Base-by-base conservation (phyloP, 2,888 invertebrate species). In the Venusia cambrica region DNA sequence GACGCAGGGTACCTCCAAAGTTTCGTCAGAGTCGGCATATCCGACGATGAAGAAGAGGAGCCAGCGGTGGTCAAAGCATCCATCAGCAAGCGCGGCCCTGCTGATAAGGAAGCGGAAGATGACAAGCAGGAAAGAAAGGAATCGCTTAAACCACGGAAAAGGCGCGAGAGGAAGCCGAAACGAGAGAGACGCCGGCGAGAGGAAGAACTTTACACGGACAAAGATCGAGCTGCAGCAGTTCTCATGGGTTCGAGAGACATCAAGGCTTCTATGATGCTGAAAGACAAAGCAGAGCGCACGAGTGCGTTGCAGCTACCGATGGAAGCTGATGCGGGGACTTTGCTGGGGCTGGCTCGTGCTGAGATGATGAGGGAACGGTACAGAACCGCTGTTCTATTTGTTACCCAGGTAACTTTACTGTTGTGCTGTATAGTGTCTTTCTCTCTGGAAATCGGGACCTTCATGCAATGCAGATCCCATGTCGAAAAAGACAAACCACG, bases 171-270 rank as follows among this genome's bases (percentile, higher is more conserved):
- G 2, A 84, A 79, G 35, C 73, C 66, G 26, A 84, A 81, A 41
- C 73, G 83, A 1, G 84, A 85, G 30, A 67, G 73, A 37, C 59
- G 83, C 17, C 57, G 71, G 16, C 64, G 81, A 2, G 78, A 87
- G 43, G 95, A 95, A 52, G 96, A 96, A 62, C 76, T 94, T 9
- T 97, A 96, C 61, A 96, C 96, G 8, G 97, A 97, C 67, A 97
- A 97, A 62, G 96, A 96, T 67, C 88, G 97, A 3, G 97, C 96
- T 0, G 96, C 97, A 0, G 96, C 96, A 0, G 96, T 96, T 6
- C 94, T 95, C 59, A 90, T 94, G 89, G 95, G 94, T 0, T 92
- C 92, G n/a, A 92, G 91, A 44, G 96, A 97, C 64, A 96, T 97
- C 44, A 97, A 97, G 62, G 93, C 94, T 50, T 94, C 94, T 15